Base-by-base conservation (phyloP, 2,113 vertebrate genomes). In the Trematocara stigmaticum region DNA sequence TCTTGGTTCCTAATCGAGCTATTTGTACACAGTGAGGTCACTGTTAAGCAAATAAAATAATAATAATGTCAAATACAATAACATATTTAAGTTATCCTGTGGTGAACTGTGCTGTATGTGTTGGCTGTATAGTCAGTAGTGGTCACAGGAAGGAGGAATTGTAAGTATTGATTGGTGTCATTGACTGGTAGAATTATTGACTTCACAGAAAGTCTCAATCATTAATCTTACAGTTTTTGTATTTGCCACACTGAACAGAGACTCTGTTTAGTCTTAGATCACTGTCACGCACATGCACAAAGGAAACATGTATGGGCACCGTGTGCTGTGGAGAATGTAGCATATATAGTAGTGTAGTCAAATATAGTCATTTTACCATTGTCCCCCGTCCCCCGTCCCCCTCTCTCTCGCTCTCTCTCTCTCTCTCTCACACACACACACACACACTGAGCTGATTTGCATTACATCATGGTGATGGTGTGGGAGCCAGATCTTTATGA, bases 401-500 rank as follows among this genome's bases (percentile, higher is more conserved):
- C 35, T 34, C 31, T 7, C 31, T 34, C 31, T 34, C 31, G 6
- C 42, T 12, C 42, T 12, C 5, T 42, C 42, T 45, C 42, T 13
- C 9, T 12, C n/a, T 8, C 18, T 3, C 4, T 18, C 29, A 5
- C 5, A 6, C 31, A 31, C 31, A 31, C 40, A 64, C 26, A 79
- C 35, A 86, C 57, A 59, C 38, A 49, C 20, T 12, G 15, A 89
- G 57, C 57, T 81, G 84, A 92, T 87, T 82, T 91, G 86, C 80
- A 20, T 31, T 76, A 31, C 69, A 76, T 31, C 69, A 49, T 78
- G 59, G 66, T 42, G 79, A 92, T 88, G 85, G 82, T 89, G 91
- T 84, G 87, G 86, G 76, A 88, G 88, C 79, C 86, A 81, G 85
- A 93, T 86, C 87, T 56, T 76, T 89, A 87, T 91, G 89, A 94